Percentiles rank a stretch among this genome's conserved stretches.
Evolutionary conservation across 1,140 invertebrate genomes (phyloP).

Genomic region (Cheumatopsyche charites): DNA sequence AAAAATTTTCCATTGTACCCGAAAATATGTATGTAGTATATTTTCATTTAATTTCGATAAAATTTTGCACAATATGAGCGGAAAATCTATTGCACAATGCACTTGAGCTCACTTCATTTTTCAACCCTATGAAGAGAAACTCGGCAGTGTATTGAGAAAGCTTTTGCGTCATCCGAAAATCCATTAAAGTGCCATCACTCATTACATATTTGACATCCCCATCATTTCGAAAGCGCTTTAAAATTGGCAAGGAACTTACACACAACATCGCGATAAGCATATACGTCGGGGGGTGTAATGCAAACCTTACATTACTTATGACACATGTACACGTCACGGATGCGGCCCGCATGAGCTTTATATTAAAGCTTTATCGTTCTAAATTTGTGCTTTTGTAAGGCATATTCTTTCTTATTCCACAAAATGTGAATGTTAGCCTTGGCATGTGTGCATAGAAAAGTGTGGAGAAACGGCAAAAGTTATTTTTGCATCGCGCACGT

Average conservation of each 20-base stretch:
- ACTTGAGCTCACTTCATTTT: constrained; percentile 21
- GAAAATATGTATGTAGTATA: too few relatives aligned
- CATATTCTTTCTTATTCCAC: constrained; percentile 37
- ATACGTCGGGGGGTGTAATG: background rate
- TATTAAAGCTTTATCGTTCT: constrained; percentile 18
- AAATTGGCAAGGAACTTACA: too few relatives aligned
- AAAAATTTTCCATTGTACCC: too few relatives aligned
- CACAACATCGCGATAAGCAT: too few relatives aligned
- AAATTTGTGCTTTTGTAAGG: constrained; percentile 38
- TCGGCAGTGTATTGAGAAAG: constrained; percentile 2
- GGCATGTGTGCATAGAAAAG: constrained; percentile 11
- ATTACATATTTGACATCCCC: constrained; percentile 41
- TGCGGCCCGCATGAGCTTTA: constrained; percentile 28
- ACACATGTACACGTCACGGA: background rate
- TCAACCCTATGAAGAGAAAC: constrained; percentile 8
- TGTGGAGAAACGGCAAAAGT: constrained; percentile 9
- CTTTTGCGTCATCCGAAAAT: constrained; percentile 23
- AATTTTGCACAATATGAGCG: background rate
- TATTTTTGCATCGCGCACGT: constrained; percentile 39
- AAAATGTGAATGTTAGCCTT: constrained; percentile 34
- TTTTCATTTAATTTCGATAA: background rate
- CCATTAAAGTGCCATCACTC: constrained; percentile 43
- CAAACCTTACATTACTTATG: background rate
- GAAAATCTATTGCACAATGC: constrained; percentile 29
- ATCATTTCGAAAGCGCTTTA: too few relatives aligned